Base-by-base conservation (phyloP, 2,797 vertebrate genomes). In the Chaetophractus vellerosus region DNA sequence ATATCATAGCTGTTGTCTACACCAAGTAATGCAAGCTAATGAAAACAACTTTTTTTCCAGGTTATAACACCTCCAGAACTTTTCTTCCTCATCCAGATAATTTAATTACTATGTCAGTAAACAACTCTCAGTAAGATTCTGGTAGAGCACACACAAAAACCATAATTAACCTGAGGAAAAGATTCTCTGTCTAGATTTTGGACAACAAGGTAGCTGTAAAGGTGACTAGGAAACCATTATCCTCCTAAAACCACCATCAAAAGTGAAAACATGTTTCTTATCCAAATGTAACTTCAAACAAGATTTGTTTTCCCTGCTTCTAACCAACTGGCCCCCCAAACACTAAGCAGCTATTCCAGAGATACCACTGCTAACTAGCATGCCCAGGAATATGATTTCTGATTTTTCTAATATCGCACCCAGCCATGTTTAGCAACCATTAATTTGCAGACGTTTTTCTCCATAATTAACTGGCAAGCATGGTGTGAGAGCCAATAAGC, bases 21-120 rank as follows among this genome's bases (percentile, higher is more conserved):
- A 38, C 5, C 59, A 78, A 38, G 10, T 38, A n/a, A 33, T 59
- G 50, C 1, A 2, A 79, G 9, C 31, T 84, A 84, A 14, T 33
- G 9, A 85, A 72, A 28, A 50, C 33, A 93, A 74, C 2, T n/a
- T 69, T 88, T 88, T 82, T 5, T n/a, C 55, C 19, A 52, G 8
- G 23, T 94, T 61, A 41, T 33, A 52, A 79, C 75, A 6, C 26
- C 45, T 48, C 24, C 16, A 90, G 55, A 66, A 57, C 4, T 80
- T 90, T 83, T 92, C 11, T 52, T 90, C 63, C 31, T 78, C 1
- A 52, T 74, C n/a, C 55, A 33, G 9, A 55, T 61, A 41, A 24
- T 52, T 96, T 85, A 80, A 41, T 75, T 63, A 61, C 9, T 61
- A 26, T 84, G 57, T 85, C 74, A 50, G 57, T 16, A 80, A 80